Evolutionary conservation across 2,113 vertebrate species (phyloP), one percentile per base, ranked within the genome.

Genomic region (Xenopus borealis): DNA sequence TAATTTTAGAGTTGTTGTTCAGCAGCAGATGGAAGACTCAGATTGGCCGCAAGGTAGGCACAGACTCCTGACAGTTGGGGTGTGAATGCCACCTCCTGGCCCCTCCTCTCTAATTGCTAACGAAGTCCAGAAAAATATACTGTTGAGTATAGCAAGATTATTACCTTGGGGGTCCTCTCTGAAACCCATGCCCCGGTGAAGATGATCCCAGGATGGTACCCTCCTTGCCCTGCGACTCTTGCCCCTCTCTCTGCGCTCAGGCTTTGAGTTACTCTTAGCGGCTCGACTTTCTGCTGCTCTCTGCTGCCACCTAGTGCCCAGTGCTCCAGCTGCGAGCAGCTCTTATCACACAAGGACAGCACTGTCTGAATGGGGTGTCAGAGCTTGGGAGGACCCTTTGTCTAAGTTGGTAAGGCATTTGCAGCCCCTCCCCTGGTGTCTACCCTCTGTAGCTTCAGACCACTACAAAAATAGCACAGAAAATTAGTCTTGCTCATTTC

Each of bases 161-260:
- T 33, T 70, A 77, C 74, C 74, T 77, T 70, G 58, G 74, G 74
- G 74, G 19, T 77, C 74, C 19, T 77, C 74, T 77, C 74, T 70
- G 67, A 77, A 77, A 63, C 74, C 74, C 74, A 77, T 77, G 45
- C 74, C 74, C 66, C 67, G 66, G n/a, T 64, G 47, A 50, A 70
- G 67, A 44, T 70, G 58, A 16, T 57, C 74, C 74, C 30, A 69
- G n/a, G 19, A 69, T 69, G 73, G 23, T 44, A 52, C 58, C 17
- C 65, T 68, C 72, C 66, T 75, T 63, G 72, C 12, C 73, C 1
- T 20, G 40, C 20, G 23, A 55, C 40, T 16, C 57, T 45, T 55
- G 19, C 65, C 62, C 63, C 18, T 11, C 50, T 66, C 61, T 62
- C 40, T n/a, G 10, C 11, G 17, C 71, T 46, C 62, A 12, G 62